These are phyloP conservation scores for Percopsis omiscomaycus DNA, from an alignment of 2,797 vertebrate species.

Conservation along the genomic window DNA sequence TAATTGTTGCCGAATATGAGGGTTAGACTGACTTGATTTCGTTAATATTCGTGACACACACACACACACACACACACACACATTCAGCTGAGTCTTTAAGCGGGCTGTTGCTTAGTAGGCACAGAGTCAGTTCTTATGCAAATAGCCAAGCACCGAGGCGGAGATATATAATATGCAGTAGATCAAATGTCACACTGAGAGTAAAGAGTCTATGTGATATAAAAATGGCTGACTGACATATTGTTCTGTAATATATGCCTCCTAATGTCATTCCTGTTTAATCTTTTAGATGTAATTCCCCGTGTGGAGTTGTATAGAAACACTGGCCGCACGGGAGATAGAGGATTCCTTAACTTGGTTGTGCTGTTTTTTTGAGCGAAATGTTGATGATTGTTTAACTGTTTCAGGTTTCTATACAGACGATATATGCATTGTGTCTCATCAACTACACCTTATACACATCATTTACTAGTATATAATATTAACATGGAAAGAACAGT, in stretches of 20 bases:
- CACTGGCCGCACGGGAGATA: slow-evolving; percentile 30
- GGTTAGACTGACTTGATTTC: slow-evolving; percentile 73
- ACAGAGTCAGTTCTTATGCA: slow-evolving; percentile 80
- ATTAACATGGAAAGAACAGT: too few species aligned
- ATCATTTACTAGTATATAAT: too few species aligned
- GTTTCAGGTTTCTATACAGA: slow-evolving; percentile 14
- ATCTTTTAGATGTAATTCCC: slow-evolving; percentile 67
- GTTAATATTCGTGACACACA: slow-evolving; percentile 73
- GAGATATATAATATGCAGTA: slow-evolving; percentile 77
- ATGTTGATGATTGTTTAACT: slow-evolving; percentile 35
- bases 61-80: slow-evolving; percentile 18
- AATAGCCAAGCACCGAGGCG: slow-evolving; percentile 69
- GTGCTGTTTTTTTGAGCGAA: slow-evolving; percentile 37
- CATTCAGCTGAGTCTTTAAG: slow-evolving; percentile 71
- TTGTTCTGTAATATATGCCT: slow-evolving; percentile 75
- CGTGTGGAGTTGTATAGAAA: slow-evolving; percentile 45
- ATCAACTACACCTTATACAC: too few species aligned
- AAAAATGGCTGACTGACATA: slow-evolving; percentile 79
- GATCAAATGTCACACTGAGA: slow-evolving; percentile 81
- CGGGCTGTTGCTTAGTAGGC: slow-evolving; percentile 73
- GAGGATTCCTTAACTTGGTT: slow-evolving; percentile 38
- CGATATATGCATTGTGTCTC: slow-evolving; percentile 24
- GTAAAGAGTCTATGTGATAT: slow-evolving; percentile 75
- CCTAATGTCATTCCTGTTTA: slow-evolving; percentile 73
- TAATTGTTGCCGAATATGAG: slow-evolving; percentile 84